These are phyloP conservation scores for Drosophila emarginata DNA, from an alignment of 2,888 invertebrate species.

Conservation along the genomic window DNA sequence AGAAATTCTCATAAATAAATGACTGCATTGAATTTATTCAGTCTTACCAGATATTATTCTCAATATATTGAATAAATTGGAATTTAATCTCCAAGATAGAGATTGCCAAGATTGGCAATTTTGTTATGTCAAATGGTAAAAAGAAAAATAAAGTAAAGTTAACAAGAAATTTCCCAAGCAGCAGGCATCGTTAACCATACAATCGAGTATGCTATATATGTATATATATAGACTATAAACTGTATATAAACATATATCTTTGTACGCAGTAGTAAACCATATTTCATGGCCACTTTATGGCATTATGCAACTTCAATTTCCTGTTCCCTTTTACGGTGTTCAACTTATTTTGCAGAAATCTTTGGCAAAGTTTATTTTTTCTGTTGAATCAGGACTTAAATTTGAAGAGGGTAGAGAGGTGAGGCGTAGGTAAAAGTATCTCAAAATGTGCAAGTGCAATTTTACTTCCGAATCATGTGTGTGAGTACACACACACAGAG, in stretches of 20 bases:
- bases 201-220: not conserved
- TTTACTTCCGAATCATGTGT: slow-evolving; percentile 33
- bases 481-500: slow-evolving; percentile 1
- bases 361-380: slow-evolving; percentile 19
- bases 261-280: slow-evolving; percentile 1
- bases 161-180: no score
- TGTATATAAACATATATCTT: not conserved
- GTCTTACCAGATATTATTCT: no score
- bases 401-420: slow-evolving; percentile 36
- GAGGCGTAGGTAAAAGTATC: slow-evolving; percentile 29
- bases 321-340: not conserved
- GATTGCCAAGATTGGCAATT: no score
- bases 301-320: slow-evolving; percentile 18
- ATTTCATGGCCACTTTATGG: slow-evolving; percentile 30
- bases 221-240: not conserved
- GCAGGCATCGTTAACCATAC: no score
- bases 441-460: slow-evolving; percentile 46
- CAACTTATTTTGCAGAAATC: slow-evolving; percentile 28
- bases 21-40: no score
- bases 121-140: no score
- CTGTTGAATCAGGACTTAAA: slow-evolving; percentile 17
- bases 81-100: no score
- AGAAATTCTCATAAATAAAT: no score
- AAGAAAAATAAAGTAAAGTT: not conserved
- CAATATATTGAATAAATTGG: no score